Conservation (phyloP, 2,113 vertebrate species). For the Panurus biarmicus region DNA sequence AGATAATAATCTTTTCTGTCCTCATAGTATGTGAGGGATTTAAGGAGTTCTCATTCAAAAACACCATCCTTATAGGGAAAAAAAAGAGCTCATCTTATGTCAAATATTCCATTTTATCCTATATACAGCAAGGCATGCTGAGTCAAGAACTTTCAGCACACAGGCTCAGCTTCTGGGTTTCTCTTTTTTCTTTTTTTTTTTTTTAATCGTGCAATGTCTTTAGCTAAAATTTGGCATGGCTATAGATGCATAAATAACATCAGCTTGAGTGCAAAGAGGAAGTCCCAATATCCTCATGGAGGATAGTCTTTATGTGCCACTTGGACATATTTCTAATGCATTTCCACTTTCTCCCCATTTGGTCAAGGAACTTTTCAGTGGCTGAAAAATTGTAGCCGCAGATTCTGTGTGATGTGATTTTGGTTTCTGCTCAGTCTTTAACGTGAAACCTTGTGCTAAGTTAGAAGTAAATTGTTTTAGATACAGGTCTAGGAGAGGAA, state of each 20-base stretch:
- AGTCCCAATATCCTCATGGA: not conserved
- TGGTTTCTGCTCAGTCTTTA: constrained; percentile 7
- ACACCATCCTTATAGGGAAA: not conserved
- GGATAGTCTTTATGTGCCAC: constrained; percentile 15
- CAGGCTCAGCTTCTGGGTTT: not conserved
- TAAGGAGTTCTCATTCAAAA: not conserved
- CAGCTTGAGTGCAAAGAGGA: not conserved
- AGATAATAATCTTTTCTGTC: not conserved
- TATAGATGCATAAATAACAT: constrained; percentile 27
- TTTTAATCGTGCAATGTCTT: not conserved
- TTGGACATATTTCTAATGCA: constrained; percentile 13
- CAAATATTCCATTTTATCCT: not conserved
- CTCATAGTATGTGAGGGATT: not conserved
- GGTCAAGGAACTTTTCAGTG: constrained; percentile 41
- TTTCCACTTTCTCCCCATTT: constrained; percentile 37
- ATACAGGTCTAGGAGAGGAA: not conserved
- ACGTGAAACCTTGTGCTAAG: not conserved
- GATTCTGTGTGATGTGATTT: constrained; percentile 36
- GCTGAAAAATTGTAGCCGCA: constrained; percentile 16
- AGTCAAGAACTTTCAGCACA: not conserved
- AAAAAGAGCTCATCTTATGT: not conserved
- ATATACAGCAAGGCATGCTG: not conserved
- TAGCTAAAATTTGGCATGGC: constrained; percentile 25
- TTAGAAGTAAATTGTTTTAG: not conserved
- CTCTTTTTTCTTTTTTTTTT: not conserved